These are phyloP conservation scores for Yponomeuta cagnagella DNA, from an alignment of 2,888 invertebrate species.

Conservation along the genomic window DNA sequence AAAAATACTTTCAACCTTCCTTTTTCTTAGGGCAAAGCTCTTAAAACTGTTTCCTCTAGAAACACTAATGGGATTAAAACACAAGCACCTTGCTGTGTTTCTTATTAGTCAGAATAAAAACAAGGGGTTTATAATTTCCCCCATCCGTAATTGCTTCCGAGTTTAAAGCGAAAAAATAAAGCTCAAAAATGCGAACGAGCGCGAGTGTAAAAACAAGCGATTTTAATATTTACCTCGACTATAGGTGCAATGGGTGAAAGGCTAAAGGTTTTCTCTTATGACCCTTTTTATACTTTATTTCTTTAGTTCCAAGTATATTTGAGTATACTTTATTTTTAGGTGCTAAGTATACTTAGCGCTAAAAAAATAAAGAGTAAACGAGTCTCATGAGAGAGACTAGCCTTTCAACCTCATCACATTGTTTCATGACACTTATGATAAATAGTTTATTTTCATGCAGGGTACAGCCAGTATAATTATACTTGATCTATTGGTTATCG, in stretches of 20 bases:
- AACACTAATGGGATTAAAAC: slow-evolving; percentile 13
- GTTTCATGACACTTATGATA: too few relatives aligned
- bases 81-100: slow-evolving; percentile 14
- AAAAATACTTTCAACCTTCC: not conserved
- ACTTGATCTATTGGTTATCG: too few relatives aligned
- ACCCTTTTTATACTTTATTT: not conserved
- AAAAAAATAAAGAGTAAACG: too few relatives aligned
- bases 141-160: slow-evolving; percentile 33
- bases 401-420: too few relatives aligned
- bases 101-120: slow-evolving; percentile 22
- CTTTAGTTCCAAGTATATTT: too few relatives aligned
- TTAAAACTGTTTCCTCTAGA: not conserved
- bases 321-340: too few relatives aligned
- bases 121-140: slow-evolving; percentile 31
- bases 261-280: not conserved
- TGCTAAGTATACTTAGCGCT: too few relatives aligned
- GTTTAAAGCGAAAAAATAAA: slow-evolving; percentile 6
- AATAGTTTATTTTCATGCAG: too few relatives aligned
- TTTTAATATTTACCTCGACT: slow-evolving; percentile 16
- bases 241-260: not conserved
- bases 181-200: not conserved
- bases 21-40: not conserved
- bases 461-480: too few relatives aligned
- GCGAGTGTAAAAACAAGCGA: slow-evolving; percentile 14
- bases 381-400: too few relatives aligned